These are phyloP conservation scores for Toxostoma redivivum DNA, from an alignment of 2,113 vertebrate genomes.

Conservation along the genomic window DNA sequence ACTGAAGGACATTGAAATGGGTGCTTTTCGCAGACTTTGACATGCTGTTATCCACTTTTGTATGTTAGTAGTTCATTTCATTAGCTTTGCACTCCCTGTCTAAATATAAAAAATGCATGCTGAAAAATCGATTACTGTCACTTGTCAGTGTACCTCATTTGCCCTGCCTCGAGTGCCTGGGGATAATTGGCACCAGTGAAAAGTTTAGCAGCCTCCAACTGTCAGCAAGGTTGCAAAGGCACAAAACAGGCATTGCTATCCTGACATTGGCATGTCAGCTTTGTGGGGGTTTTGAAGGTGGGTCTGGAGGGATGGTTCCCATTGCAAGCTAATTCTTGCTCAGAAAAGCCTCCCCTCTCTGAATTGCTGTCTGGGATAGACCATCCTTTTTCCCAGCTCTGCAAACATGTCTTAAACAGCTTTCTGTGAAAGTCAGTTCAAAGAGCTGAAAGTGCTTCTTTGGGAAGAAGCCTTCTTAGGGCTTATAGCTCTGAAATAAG, in stretches of 20 bases:
- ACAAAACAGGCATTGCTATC: not conserved
- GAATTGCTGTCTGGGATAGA: not conserved
- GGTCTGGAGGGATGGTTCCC: not conserved
- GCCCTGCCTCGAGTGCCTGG: not conserved
- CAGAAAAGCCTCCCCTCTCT: not conserved
- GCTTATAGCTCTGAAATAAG: not conserved
- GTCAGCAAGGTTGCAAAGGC: not conserved
- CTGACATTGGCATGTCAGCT: not conserved
- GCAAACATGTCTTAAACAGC: not conserved
- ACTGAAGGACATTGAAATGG: not conserved
- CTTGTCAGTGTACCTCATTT: slow-evolving; percentile 48
- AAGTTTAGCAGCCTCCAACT: not conserved
- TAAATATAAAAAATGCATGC: slow-evolving; percentile 30
- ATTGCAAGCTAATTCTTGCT: not conserved
- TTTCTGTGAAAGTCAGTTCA: not conserved
- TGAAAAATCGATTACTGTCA: slow-evolving; percentile 48
- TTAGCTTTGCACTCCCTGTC: slow-evolving; percentile 19
- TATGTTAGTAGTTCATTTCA: slow-evolving; percentile 15
- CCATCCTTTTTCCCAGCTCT: not conserved
- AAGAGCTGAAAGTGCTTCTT: not conserved
- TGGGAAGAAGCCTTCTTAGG: not conserved
- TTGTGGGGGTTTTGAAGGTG: not conserved
- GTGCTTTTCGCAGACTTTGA: slow-evolving; percentile 1
- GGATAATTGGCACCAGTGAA: slow-evolving; percentile 32
- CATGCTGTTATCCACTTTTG: not conserved